Evolutionary conservation across 2,113 vertebrate genomes (phyloP), one percentile per base, ranked within the genome.

Genomic region (Triplophysa rosa): DNA sequence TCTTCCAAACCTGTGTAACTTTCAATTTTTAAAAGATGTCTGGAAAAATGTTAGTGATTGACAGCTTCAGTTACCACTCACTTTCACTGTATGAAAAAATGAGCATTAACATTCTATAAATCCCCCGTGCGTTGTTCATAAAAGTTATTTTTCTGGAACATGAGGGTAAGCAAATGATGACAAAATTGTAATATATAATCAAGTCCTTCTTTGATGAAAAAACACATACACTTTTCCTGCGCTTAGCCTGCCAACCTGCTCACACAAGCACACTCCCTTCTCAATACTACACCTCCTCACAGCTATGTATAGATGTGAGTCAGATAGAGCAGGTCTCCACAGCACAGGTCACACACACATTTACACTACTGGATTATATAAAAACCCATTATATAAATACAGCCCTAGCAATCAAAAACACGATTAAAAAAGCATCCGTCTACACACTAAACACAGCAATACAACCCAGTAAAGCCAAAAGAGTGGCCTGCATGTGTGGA

Each of bases 281-380:
- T 84, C 84, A 77, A 61, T 67, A 81, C 62, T 65, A 82, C 82
- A 80, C 88, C 84, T 89, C 84, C 84, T 81, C 78, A 87, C 62
- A 72, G 78, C 75, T 90, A 87, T 87, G 86, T 86, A 85, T 86
- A 82, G 81, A 82, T 54, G 75, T 62, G 68, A 80, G 67, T 81
- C 80, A 87, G 75, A 83, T 82, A 84, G 75, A 86, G 67, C 33
- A 33, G 56, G 8, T 69, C 80, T 73, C 79, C 58, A 78, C 66
- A 80, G 45, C 24, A 56, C 59, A 76, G 62, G 68, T 68, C 78
- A 80, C 67, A 70, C 54, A 73, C 67, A 61, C 47, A 33, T 49
- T 63, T 21, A 67, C 54, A 14, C 56, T 78, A 63, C 42, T 19
- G 19, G 49, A 85, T 80, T 82, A 84, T 73, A 84, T 84, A 85